Conservation (phyloP, 2,797 vertebrate genomes). For the Phrynocephalus guinanensis region DNA sequence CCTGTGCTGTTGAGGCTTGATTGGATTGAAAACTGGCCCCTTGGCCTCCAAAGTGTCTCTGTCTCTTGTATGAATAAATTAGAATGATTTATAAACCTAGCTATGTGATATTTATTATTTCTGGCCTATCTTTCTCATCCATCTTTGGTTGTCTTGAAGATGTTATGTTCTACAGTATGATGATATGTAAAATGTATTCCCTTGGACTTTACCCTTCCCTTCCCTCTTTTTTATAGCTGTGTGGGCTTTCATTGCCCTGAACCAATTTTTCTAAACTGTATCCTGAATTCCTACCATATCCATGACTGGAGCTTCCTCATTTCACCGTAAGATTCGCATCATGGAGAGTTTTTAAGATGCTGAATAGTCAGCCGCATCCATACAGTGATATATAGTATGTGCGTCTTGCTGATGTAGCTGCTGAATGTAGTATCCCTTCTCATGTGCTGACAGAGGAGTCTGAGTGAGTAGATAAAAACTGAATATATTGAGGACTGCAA, state of each 20-base stretch:
- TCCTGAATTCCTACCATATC: too few relatives aligned
- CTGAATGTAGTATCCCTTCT: slow-evolving; percentile 42
- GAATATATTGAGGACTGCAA: slow-evolving; percentile 25
- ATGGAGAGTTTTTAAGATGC: slow-evolving; percentile 21
- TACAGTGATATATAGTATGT: slow-evolving; percentile 26
- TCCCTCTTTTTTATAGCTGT: background rate
- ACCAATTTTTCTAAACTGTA: background rate
- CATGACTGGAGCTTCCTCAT: background rate
- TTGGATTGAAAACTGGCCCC: too few relatives aligned
- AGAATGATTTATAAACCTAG: too few relatives aligned
- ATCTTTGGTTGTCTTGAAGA: background rate
- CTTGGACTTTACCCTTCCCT: background rate
- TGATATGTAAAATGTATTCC: background rate
- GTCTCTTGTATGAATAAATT: too few relatives aligned
- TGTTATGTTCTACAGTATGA: background rate
- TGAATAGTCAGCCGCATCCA: slow-evolving; percentile 23
- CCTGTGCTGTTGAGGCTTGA: too few relatives aligned
- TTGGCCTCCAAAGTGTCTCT: too few relatives aligned
- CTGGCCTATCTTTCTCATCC: too few relatives aligned
- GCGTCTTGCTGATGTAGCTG: slow-evolving; percentile 26
- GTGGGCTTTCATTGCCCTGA: background rate
- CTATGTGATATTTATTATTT: too few relatives aligned
- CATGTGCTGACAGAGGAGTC: slow-evolving; percentile 15
- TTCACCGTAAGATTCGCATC: background rate
- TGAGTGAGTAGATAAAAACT: slow-evolving; percentile 33